Evolutionary conservation across 2,888 invertebrate species (phyloP).

Genomic region (Nudaria mundana): DNA sequence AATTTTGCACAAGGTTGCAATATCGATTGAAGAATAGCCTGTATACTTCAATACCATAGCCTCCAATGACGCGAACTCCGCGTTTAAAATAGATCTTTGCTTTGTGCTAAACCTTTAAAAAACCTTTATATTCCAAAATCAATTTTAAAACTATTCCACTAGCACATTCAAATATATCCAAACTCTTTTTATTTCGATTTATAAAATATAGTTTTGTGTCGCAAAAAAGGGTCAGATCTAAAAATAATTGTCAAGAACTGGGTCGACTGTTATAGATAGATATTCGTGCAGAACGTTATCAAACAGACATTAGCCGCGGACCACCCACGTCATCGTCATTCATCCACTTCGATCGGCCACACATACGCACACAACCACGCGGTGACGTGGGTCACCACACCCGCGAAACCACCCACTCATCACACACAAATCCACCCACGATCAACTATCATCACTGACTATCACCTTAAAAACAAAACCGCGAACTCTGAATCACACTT

Average conservation of each 20-base stretch:
- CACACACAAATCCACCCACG: conserved; percentile 8
- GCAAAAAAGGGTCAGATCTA: conserved; percentile 58
- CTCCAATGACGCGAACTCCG: conserved; percentile 9
- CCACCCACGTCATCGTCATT: conserved; percentile 73
- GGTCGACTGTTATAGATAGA: conserved; percentile 32
- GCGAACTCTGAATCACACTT: conserved; percentile 50
- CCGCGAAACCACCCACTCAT: conserved; percentile 24
- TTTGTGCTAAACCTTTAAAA: no score
- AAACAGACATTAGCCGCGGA: conserved; percentile 63
- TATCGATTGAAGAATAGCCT: conserved; percentile 47
- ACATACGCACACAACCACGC: conserved; percentile 51
- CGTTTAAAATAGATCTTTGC: conserved; percentile 13
- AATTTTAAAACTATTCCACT: no score
- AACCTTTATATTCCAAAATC: conserved; percentile 14
- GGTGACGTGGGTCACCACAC: conserved; percentile 41
- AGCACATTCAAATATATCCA: conserved; percentile 19
- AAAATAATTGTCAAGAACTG: conserved; percentile 61
- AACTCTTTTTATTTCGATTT: background rate
- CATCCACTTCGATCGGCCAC: conserved; percentile 74
- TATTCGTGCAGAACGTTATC: conserved; percentile 53
- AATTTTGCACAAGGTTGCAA: conserved; percentile 53
- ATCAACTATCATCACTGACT: conserved; percentile 19
- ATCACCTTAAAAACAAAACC: conserved; percentile 44
- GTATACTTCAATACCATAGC: conserved; percentile 23
- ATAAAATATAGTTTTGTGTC: no score